Evolutionary conservation across 2,888 invertebrate species (phyloP).

Genomic region (Holacanthella duospinosa): DNA sequence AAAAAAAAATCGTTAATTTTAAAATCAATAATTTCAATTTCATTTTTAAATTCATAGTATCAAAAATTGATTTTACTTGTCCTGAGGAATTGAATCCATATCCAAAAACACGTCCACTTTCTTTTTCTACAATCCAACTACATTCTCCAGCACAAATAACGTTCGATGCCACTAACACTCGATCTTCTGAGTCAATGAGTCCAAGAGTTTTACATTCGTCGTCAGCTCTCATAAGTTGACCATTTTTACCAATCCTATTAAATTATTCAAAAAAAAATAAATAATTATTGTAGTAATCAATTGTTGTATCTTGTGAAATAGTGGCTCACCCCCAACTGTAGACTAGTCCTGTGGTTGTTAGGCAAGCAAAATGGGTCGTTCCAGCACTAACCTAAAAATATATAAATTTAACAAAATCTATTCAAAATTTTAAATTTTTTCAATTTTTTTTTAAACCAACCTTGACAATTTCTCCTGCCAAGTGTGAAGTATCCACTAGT

Average conservation of each 20-base stretch:
- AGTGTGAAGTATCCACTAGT: conserved; percentile 52
- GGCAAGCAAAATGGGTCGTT: conserved; percentile 33
- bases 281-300: neutral
- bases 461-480: conserved; percentile 54
- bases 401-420: neutral
- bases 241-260: conserved; percentile 24
- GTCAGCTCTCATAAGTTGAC: conserved; percentile 34
- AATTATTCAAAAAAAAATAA: neutral
- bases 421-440: no score
- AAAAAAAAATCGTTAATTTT: neutral
- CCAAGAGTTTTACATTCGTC: conserved; percentile 34
- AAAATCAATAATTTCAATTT: neutral
- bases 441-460: conserved; percentile 16
- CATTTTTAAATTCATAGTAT: conserved; percentile 4
- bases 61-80: conserved; percentile 15
- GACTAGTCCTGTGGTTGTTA: conserved; percentile 33
- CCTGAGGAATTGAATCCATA: conserved; percentile 36
- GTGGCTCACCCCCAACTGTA: conserved; percentile 33
- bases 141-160: conserved; percentile 35
- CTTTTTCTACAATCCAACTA: conserved; percentile 35
- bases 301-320: conserved; percentile 8
- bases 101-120: conserved; percentile 25
- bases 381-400: conserved; percentile 24
- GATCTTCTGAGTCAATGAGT: conserved; percentile 35
- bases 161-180: conserved; percentile 31